These are phyloP conservation scores for Diaperis boleti DNA, from an alignment of 2,888 invertebrate species.

Conservation along the genomic window DNA sequence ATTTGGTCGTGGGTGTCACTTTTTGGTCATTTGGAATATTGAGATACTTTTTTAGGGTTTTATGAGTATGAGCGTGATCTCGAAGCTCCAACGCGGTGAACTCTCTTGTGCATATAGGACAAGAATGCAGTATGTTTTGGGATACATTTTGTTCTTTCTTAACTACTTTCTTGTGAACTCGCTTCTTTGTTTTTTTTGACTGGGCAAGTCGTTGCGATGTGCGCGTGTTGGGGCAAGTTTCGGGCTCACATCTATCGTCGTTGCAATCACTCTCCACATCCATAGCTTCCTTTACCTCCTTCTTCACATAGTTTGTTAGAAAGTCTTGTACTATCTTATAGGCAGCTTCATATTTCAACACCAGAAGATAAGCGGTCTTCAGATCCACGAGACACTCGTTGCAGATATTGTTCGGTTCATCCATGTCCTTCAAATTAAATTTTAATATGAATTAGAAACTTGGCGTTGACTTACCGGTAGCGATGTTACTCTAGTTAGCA, in stretches of 20 bases:
- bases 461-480: constrained; percentile 44
- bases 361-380: constrained; percentile 51
- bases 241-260: not conserved
- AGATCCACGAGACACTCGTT: constrained; percentile 48
- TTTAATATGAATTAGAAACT: not conserved
- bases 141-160: not conserved
- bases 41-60: constrained; percentile 56
- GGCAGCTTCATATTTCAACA: constrained; percentile 52
- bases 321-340: constrained; percentile 48
- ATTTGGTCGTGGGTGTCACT: constrained; percentile 45
- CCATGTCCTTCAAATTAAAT: not conserved
- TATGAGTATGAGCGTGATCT: constrained; percentile 55
- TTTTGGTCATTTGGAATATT: constrained; percentile 48
- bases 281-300: no score
- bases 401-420: constrained; percentile 49
- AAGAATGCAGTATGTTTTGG: constrained; percentile 47
- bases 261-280: constrained; percentile 5
- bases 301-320: constrained; percentile 44
- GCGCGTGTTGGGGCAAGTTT: constrained; percentile 3
- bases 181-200: constrained; percentile 17
- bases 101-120: constrained; percentile 56
- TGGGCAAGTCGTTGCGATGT: not conserved
- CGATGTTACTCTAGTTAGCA: constrained; percentile 47
- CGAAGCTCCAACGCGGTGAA: constrained; percentile 52
- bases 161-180: not conserved